Conservation (phyloP, 1,140 invertebrate species). For the Druon quercuslanigerum region DNA sequence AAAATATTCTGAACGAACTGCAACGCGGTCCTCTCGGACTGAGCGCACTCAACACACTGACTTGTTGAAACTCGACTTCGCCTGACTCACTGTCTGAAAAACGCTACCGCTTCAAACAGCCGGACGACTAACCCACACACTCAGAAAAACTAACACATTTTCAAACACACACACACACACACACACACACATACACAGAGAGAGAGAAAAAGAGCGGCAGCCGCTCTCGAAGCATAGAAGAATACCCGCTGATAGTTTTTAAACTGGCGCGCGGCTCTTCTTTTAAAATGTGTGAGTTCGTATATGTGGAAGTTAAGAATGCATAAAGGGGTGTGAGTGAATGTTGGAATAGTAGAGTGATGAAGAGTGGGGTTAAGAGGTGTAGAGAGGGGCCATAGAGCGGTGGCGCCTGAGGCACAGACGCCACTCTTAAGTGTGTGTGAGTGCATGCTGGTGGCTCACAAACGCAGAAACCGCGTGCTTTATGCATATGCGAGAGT, state of each 20-base stretch:
- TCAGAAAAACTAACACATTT: neutral
- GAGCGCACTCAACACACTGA: slow-evolving; percentile 14
- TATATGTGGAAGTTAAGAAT: neutral
- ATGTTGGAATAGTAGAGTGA: slow-evolving; percentile 31
- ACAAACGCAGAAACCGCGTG: slow-evolving; percentile 4
- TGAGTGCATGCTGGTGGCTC: slow-evolving; percentile 12
- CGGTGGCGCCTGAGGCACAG: slow-evolving; percentile 62
- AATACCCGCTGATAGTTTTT: slow-evolving; percentile 51
- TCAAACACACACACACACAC: neutral
- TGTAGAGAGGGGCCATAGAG: slow-evolving; percentile 39
- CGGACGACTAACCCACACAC: slow-evolving; percentile 30
- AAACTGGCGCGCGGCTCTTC: slow-evolving; percentile 37
- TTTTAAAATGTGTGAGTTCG: neutral
- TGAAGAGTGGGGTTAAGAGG: slow-evolving; percentile 43
- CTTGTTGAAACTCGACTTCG: slow-evolving; percentile 33
- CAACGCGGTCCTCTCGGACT: neutral
- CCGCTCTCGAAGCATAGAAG: slow-evolving; percentile 40
- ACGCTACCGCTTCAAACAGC: slow-evolving; percentile 40
- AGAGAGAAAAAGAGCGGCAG: slow-evolving; percentile 20
- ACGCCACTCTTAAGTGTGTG: slow-evolving; percentile 48
- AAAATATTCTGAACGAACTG: neutral
- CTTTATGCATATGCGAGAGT: neutral
- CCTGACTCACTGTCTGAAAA: slow-evolving; percentile 47
- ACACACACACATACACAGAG: neutral
- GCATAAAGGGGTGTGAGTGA: neutral